phyloP scores from a whole-genome alignment of 1,140 invertebrate species.

The Caenorhabditis tropicalis region DNA sequence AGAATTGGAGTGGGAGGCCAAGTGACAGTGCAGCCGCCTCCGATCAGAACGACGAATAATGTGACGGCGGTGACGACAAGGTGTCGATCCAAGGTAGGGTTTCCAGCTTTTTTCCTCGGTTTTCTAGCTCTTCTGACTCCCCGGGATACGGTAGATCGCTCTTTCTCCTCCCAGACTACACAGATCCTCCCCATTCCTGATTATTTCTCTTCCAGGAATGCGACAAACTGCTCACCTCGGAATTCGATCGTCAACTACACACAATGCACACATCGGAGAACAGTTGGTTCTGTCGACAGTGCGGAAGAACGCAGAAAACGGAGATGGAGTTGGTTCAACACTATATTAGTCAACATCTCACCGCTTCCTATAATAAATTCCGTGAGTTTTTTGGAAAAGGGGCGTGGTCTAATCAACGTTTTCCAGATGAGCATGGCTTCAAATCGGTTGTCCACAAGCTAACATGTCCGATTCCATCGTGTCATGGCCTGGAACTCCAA shows the following conservation, averaged over 20 bases:
- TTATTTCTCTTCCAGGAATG: neutral
- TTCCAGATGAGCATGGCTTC: neutral
- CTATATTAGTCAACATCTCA: neutral
- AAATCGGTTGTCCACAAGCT: neutral
- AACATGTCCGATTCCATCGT: neutral
- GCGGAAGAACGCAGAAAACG: neutral
- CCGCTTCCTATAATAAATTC: neutral
- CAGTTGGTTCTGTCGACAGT: constrained; percentile 1
- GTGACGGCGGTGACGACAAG: neutral
- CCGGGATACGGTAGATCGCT: no score
- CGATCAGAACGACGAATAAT: no score
- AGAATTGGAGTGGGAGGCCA: neutral
- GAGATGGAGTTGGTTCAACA: neutral
- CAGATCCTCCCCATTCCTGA: no score
- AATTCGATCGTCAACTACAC: constrained; percentile 12
- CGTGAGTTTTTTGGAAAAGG: neutral
- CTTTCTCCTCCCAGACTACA: no score
- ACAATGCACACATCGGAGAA: neutral
- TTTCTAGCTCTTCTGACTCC: no score
- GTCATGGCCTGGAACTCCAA: neutral
- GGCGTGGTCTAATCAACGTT: neutral
- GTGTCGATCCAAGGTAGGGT: neutral
- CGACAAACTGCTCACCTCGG: neutral
- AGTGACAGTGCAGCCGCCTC: no score
- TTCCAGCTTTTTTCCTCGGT: neutral